phyloP scores from a whole-genome alignment of 2,113 vertebrate genomes.

The Pontoporia blainvillei region DNA sequence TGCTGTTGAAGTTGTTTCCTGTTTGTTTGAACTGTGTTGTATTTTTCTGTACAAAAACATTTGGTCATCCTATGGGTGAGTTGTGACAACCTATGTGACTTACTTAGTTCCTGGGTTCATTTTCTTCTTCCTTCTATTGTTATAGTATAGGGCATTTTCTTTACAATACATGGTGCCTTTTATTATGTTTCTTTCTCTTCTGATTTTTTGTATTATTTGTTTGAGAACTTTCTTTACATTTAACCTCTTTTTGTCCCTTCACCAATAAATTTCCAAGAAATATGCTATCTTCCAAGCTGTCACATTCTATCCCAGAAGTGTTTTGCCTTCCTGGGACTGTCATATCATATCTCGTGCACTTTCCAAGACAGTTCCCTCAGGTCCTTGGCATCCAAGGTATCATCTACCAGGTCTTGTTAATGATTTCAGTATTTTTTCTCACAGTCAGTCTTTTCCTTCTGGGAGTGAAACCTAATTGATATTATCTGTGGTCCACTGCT shows the following conservation, averaged over 20 bases:
- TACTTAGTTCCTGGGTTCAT: background rate
- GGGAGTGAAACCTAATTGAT: background rate
- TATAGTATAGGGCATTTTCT: background rate
- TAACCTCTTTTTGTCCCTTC: background rate
- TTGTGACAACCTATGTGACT: background rate
- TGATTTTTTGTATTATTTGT: background rate
- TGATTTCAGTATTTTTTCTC: background rate
- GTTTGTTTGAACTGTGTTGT: background rate
- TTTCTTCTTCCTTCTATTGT: background rate
- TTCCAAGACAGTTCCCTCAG: background rate
- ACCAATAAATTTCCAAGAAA: background rate
- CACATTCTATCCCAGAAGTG: background rate
- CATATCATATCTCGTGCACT: background rate
- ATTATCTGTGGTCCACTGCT: background rate
- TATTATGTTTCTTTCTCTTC: background rate
- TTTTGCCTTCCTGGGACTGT: background rate
- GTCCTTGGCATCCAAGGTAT: background rate
- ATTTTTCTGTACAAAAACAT: background rate
- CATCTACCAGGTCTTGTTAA: background rate
- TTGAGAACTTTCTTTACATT: background rate
- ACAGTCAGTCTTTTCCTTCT: background rate
- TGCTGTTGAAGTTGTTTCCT: background rate
- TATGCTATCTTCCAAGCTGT: background rate
- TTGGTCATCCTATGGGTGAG: background rate
- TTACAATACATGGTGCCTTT: background rate